Conservation (phyloP, 2,888 invertebrate genomes). For the Lycocerus yunnanus region DNA sequence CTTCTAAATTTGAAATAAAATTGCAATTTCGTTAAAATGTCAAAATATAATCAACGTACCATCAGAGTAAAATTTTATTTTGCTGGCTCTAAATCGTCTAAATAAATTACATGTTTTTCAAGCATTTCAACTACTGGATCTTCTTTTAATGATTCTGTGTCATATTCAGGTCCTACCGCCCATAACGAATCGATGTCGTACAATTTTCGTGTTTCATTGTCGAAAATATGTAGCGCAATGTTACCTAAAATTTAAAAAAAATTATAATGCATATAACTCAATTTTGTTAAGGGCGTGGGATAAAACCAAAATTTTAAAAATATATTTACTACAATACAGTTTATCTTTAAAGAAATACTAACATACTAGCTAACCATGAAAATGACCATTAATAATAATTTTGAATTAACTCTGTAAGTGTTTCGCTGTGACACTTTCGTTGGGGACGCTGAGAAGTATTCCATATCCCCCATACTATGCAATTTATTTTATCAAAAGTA, state of each 20-base stretch:
- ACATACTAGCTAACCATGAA: too few species aligned
- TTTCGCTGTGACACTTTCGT: too few species aligned
- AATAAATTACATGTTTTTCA: constrained; percentile 68
- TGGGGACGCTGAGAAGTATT: too few species aligned
- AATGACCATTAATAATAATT: too few species aligned
- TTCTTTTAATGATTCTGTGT: constrained; percentile 67
- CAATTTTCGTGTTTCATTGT: constrained; percentile 65
- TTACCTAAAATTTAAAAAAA: constrained; percentile 70
- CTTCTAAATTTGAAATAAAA: not conserved
- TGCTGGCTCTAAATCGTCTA: constrained; percentile 68
- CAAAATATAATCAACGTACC: not conserved
- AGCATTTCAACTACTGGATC: constrained; percentile 68
- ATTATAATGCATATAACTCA: not conserved
- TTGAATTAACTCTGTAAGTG: too few species aligned
- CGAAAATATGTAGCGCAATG: constrained; percentile 88
- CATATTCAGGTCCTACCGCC: constrained; percentile 84
- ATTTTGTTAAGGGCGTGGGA: not conserved
- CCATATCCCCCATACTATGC: too few species aligned
- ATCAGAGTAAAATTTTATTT: constrained; percentile 31
- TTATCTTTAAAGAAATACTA: too few species aligned
- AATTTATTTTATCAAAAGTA: too few species aligned
- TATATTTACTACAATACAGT: too few species aligned
- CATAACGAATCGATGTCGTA: constrained; percentile 93
- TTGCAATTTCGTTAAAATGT: not conserved
- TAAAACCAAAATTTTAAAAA: not conserved